Evolutionary conservation across 2,113 vertebrate species (phyloP).

Genomic region (Lycaon pictus): DNA sequence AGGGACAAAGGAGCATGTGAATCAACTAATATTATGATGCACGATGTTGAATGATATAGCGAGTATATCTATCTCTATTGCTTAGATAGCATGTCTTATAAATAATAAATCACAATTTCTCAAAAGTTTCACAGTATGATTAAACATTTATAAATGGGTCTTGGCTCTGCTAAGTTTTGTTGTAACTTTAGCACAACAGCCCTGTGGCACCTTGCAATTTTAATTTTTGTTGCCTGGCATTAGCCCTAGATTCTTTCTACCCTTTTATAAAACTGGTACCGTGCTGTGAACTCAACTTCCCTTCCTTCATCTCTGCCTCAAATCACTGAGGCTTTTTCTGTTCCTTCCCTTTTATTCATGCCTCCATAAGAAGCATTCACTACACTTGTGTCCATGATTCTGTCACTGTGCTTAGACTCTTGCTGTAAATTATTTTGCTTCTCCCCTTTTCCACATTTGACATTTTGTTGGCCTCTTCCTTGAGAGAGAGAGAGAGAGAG

Average conservation of each 20-base stretch:
- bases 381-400: neutral
- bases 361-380: neutral
- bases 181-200: slow-evolving; percentile 27
- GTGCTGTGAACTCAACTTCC: neutral
- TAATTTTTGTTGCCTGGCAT: slow-evolving; percentile 23
- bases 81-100: slow-evolving; percentile 22
- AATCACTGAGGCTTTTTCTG: neutral
- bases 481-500: neutral
- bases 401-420: neutral
- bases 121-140: slow-evolving; percentile 50
- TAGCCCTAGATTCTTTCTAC: neutral
- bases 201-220: neutral
- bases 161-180: slow-evolving; percentile 54
- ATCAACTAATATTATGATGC: neutral
- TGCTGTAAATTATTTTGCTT: neutral
- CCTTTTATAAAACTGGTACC: neutral
- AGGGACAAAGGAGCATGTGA: slow-evolving; percentile 45
- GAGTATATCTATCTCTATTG: neutral
- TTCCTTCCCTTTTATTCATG: neutral
- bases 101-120: slow-evolving; percentile 59
- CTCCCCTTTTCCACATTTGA: neutral
- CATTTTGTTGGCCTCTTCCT: slow-evolving; percentile 4
- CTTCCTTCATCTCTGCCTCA: neutral
- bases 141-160: slow-evolving; percentile 51
- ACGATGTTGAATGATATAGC: neutral